Base-by-base conservation (phyloP, 2,797 vertebrate genomes). In the Nasua narica region DNA sequence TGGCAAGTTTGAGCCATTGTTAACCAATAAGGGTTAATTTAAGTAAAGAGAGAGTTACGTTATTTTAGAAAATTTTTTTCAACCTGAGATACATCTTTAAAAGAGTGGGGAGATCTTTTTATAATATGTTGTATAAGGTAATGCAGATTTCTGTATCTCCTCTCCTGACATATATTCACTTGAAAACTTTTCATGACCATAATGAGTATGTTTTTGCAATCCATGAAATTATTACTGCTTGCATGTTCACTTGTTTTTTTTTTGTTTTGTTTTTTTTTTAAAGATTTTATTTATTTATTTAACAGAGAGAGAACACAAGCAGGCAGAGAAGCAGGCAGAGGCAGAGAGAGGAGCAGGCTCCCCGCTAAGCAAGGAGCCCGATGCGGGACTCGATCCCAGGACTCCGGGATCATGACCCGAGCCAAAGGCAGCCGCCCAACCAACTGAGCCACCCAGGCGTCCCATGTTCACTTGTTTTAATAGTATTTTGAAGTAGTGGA, bases 191-290 rank as follows among this genome's bases (percentile, higher is more conserved):
- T 85, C 60, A 87, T 87, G 15, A 74, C 81, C 27, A 52, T 78
- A 83, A 72, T 50, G 9, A 32, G 76, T 84, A 54, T 92, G 72
- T 77, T 92, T 97, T 96, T 50, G 11, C 3, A 96, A 93, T 1
- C 43, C 18, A 78, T 54, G 8, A 90, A 87, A 54, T 50, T 83
- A 91, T 43, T 54, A 87, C 40, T 85, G 6, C n/a, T 58, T 72
- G 69, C 37, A 15, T 56, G 11, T n/a, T n/a, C n/a, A n/a, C n/a
- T n/a, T n/a, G n/a, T n/a, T n/a, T n/a, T n/a, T n/a, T n/a, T n/a
- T n/a, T n/a, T n/a, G n/a, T n/a, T n/a, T n/a, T n/a, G n/a, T n/a
- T n/a, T n/a, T n/a, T n/a, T n/a, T n/a, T n/a, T n/a, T n/a, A n/a
- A n/a, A n/a, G n/a, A n/a, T n/a, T n/a, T n/a, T n/a, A n/a, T n/a